Conservation (phyloP, 2,797 vertebrate species). For the Sylvilagus floridanus region DNA sequence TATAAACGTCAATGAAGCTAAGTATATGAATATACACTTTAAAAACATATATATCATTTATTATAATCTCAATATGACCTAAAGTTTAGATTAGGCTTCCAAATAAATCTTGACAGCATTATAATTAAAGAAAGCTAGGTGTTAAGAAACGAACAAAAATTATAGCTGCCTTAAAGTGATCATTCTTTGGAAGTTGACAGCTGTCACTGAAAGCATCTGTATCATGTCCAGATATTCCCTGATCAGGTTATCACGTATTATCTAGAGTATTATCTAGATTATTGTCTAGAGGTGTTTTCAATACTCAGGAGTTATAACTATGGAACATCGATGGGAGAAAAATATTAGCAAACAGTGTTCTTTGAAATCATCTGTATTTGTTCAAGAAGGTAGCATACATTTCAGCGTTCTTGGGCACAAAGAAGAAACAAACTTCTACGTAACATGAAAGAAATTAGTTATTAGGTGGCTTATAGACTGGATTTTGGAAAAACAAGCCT, state of each 20-base stretch:
- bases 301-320: not conserved
- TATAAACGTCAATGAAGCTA: conserved; percentile 27
- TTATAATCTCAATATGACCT: not conserved
- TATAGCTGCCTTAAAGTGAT: not conserved
- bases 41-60: not conserved
- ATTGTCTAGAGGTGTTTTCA: not conserved
- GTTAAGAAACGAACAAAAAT: not conserved
- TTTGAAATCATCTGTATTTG: not conserved
- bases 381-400: not conserved
- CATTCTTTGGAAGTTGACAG: not conserved
- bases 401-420: not conserved
- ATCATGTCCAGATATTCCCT: not conserved
- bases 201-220: not conserved
- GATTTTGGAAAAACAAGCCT: not conserved
- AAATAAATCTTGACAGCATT: not conserved
- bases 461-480: not conserved
- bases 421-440: not conserved
- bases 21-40: not conserved
- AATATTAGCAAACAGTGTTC: not conserved
- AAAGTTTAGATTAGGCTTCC: not conserved
- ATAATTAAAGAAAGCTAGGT: conserved; percentile 19
- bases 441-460: not conserved
- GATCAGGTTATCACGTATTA: not conserved
- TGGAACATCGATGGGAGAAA: not conserved
- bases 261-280: not conserved